Evolutionary conservation across 1,140 invertebrate species (phyloP), one percentile per base, ranked within the genome.

Genomic region (Choristoneura fumiferana): DNA sequence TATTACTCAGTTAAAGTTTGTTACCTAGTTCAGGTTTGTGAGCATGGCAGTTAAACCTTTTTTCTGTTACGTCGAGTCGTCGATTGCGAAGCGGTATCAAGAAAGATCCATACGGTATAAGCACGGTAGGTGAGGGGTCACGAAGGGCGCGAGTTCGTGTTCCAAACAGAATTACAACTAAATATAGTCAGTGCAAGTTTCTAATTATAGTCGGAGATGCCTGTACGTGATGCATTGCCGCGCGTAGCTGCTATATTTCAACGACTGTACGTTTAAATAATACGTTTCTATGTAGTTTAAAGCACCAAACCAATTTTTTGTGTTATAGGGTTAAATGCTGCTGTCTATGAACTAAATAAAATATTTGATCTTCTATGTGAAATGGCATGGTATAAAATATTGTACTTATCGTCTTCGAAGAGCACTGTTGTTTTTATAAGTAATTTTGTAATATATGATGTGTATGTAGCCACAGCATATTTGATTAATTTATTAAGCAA

Each of bases 401-500:
- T n/a, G n/a, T n/a, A n/a, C n/a, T n/a, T n/a, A n/a, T n/a, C n/a
- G n/a, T n/a, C n/a, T n/a, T n/a, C n/a, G n/a, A n/a, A n/a, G n/a
- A n/a, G n/a, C n/a, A n/a, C n/a, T n/a, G 22, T 29, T 29, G 6
- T 29, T 29, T 29, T 2, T 6, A 29, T 29, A 2, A 6, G 22
- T 29, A 29, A 29, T 29, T 29, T n/a, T n/a, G n/a, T n/a, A n/a
- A n/a, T n/a, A 6, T 6, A 29, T 29, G 22, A 6, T 2, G 2
- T 29, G 22, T 29, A 29, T 29, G 22, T 29, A 3, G 2, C 22
- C 22, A 6, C 22, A 3, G 22, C 6, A 29, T 49, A 54, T 65
- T 39, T 59, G 58, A 62, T 67, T 71, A 74, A 79, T 81, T 73
- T 78, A 78, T 78, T 71, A 69, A 52, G 60, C 49, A 22, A 58